Conservation (phyloP, 1,140 invertebrate genomes). For the Tetraneura akinire region DNA sequence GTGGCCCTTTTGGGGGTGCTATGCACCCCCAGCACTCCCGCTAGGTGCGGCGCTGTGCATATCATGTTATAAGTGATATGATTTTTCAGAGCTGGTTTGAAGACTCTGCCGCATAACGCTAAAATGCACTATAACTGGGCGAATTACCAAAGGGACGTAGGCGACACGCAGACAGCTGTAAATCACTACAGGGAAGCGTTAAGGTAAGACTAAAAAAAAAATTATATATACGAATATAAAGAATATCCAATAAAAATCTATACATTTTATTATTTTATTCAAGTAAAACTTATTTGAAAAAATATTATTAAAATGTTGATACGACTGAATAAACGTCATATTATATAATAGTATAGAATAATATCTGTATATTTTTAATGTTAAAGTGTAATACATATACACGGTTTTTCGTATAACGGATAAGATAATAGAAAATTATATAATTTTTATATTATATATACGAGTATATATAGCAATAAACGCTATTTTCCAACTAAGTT, state of each 20-base stretch:
- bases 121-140: slow-evolving; percentile 92
- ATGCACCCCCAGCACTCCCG: no score
- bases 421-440: not conserved
- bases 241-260: not conserved
- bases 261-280: not conserved
- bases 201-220: slow-evolving; percentile 65
- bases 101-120: slow-evolving; percentile 79
- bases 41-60: not conserved
- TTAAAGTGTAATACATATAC: no score
- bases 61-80: slow-evolving; percentile 6
- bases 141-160: slow-evolving; percentile 78
- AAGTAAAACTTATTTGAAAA: not conserved
- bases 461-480: not conserved
- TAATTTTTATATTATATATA: no score
- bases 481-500: not conserved
- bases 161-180: slow-evolving; percentile 69
- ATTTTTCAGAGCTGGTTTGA: slow-evolving; percentile 74
- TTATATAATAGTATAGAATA: no score
- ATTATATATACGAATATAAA: slow-evolving; percentile 26
- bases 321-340: no score
- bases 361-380: not conserved
- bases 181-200: slow-evolving; percentile 79
- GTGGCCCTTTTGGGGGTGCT: no score
- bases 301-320: not conserved
- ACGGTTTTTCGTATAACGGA: not conserved